A percentile compares a stretch with the other conserved stretches of the same genome.
Evolutionary conservation across 2,888 invertebrate species (phyloP).

Genomic region (Pyrrhia umbra): DNA sequence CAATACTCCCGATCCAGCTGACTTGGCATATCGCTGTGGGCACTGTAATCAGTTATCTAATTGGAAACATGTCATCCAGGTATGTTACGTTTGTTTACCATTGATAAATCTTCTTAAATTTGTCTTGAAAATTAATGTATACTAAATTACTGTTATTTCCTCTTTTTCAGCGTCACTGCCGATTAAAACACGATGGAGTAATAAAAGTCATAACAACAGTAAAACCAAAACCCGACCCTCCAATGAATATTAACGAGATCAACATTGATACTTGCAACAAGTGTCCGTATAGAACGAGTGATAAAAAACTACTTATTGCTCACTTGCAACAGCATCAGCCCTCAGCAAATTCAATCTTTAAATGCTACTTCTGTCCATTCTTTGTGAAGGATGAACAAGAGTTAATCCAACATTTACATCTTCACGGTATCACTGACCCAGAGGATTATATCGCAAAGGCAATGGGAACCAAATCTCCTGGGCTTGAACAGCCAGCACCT

Average conservation of each 20-base stretch:
- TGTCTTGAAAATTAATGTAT: background rate
- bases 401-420: conserved; percentile 91
- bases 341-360: conserved; percentile 92
- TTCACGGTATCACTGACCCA: conserved; percentile 91
- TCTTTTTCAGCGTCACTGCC: conserved; percentile 92
- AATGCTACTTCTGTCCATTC: conserved; percentile 95
- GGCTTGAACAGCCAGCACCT: conserved; percentile 65
- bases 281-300: conserved; percentile 93
- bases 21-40: conserved; percentile 92
- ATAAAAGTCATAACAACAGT: conserved; percentile 92
- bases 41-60: conserved; percentile 95
- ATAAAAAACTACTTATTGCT: conserved; percentile 90
- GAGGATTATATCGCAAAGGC: conserved; percentile 89
- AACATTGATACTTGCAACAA: conserved; percentile 90
- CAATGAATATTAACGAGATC: conserved; percentile 73
- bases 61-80: conserved; percentile 97
- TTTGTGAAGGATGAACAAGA: conserved; percentile 93
- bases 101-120: background rate
- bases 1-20: conserved; percentile 81
- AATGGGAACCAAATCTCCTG: conserved; percentile 80
- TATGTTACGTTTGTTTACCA: conserved; percentile 73
- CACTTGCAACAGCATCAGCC: conserved; percentile 94
- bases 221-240: conserved; percentile 83
- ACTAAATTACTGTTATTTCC: conserved; percentile 19
- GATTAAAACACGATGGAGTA: conserved; percentile 94